These are phyloP conservation scores for Idaea biselata DNA, from an alignment of 2,888 invertebrate species.

Conservation along the genomic window DNA sequence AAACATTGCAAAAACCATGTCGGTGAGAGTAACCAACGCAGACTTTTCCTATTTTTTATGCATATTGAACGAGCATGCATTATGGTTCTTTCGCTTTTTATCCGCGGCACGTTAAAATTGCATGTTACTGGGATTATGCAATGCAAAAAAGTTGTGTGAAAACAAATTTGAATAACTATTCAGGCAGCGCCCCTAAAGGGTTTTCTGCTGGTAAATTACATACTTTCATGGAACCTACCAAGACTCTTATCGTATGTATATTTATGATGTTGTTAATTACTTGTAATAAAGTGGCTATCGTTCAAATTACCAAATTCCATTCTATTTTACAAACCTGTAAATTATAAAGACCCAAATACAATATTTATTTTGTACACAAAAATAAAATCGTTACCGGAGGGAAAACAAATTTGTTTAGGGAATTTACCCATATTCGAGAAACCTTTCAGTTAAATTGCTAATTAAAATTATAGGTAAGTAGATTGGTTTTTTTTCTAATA, in stretches of 20 bases:
- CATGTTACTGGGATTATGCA: not conserved
- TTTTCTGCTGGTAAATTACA: too few relatives aligned
- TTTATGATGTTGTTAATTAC: not conserved
- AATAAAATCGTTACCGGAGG: too few relatives aligned
- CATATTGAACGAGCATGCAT: not conserved
- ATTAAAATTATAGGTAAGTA: too few relatives aligned
- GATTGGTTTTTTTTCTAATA: too few relatives aligned
- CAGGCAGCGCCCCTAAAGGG: not conserved
- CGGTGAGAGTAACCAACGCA: not conserved
- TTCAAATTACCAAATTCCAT: not conserved
- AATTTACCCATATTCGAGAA: too few relatives aligned
- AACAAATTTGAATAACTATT: not conserved
- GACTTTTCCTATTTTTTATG: not conserved
- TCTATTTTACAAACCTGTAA: too few relatives aligned
- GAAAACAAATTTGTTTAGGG: too few relatives aligned
- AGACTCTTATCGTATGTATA: not conserved
- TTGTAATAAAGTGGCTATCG: not conserved
- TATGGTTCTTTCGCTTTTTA: not conserved
- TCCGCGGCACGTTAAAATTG: not conserved
- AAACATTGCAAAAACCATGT: not conserved
- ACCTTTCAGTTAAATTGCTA: too few relatives aligned
- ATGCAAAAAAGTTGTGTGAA: not conserved
- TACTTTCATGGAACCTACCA: not conserved
- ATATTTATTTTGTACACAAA: too few relatives aligned
- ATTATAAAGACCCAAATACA: too few relatives aligned